Conservation (phyloP, 2,888 invertebrate species). For the Meta bourneti region DNA sequence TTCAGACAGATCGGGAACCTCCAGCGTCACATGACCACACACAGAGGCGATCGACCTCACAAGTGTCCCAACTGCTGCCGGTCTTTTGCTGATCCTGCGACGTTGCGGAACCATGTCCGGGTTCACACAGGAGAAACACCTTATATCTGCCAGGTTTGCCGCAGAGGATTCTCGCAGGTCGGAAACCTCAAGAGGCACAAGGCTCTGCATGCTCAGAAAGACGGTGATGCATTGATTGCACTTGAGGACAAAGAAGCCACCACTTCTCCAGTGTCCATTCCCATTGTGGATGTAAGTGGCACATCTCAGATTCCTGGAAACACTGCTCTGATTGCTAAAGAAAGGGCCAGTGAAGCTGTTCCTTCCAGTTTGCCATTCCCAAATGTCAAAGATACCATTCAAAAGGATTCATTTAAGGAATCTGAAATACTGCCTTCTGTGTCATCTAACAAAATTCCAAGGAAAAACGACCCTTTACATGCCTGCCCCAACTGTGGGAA, state of each 20-base stretch:
- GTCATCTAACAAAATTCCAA: neutral
- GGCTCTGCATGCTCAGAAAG: constrained; percentile 54
- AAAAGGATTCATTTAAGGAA: neutral
- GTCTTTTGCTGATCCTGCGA: constrained; percentile 73
- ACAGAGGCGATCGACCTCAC: constrained; percentile 67
- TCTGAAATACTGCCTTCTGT: neutral
- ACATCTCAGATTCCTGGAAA: neutral
- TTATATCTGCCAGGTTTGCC: constrained; percentile 61
- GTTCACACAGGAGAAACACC: constrained; percentile 73
- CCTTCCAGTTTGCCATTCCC: too few species aligned
- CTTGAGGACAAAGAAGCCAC: too few species aligned
- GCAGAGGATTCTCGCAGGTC: constrained; percentile 62
- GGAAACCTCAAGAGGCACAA: constrained; percentile 74
- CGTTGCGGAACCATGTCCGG: constrained; percentile 64
- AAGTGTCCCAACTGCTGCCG: constrained; percentile 52
- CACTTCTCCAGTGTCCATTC: too few species aligned
- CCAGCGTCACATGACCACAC: constrained; percentile 68
- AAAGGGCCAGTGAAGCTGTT: neutral
- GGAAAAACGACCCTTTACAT: constrained; percentile 21
- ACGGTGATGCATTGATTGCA: neutral
- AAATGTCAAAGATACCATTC: neutral
- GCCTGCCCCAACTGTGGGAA: constrained; percentile 61
- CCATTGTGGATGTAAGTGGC: neutral
- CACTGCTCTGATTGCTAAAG: neutral
- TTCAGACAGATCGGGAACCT: constrained; percentile 73